These are phyloP conservation scores for Rhea pennata DNA, from an alignment of 2,113 vertebrate genomes.

Conservation along the genomic window DNA sequence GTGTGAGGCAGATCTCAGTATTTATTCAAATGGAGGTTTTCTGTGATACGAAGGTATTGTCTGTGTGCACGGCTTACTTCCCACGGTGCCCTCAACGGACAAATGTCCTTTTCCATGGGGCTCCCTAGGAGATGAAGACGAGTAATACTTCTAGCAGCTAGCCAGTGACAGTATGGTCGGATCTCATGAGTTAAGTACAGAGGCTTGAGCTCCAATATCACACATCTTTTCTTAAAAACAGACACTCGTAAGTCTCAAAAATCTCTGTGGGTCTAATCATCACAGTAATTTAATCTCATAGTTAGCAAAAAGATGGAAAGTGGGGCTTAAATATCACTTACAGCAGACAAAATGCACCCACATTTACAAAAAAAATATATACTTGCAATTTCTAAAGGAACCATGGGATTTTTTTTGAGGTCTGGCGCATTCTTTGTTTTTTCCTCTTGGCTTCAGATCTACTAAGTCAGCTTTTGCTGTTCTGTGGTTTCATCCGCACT, in stretches of 20 bases:
- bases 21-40: neutral
- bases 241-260: neutral
- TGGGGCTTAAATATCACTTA: neutral
- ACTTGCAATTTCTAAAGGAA: neutral
- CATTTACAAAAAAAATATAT: neutral
- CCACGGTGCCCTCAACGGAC: neutral
- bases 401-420: neutral
- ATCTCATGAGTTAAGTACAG: neutral
- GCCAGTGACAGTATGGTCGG: neutral
- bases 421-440: neutral
- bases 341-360: neutral
- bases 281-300: neutral
- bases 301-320: neutral
- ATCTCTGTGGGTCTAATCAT: neutral
- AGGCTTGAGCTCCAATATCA: neutral
- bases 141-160: neutral
- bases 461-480: fast-evolving
- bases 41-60: fast-evolving
- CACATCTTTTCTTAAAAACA: neutral
- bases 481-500: neutral
- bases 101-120: neutral
- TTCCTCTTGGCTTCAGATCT: neutral
- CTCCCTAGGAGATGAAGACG: neutral
- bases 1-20: neutral
- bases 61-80: neutral